Conservation (phyloP, 1,140 invertebrate genomes). For the Trichonephila inaurata region DNA sequence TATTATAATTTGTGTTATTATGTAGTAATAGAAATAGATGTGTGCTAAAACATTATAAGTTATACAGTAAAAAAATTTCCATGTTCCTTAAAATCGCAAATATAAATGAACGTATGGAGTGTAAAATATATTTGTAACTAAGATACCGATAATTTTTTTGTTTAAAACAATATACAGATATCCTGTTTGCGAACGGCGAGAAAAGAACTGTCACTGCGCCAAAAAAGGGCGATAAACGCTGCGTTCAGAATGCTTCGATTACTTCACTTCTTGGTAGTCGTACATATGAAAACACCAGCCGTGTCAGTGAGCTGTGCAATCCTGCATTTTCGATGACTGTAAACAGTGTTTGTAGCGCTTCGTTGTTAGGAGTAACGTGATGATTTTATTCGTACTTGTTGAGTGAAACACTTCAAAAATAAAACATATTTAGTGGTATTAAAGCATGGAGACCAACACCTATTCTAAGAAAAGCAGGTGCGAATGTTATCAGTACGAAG, state of each 20-base stretch:
- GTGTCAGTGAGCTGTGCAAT: conserved; percentile 68
- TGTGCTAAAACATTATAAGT: too few species aligned
- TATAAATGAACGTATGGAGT: too few species aligned
- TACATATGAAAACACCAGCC: conserved; percentile 23
- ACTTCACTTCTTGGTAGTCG: conserved; percentile 65
- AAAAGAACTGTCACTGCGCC: not conserved
- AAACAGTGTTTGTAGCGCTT: conserved; percentile 49
- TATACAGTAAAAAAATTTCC: too few species aligned
- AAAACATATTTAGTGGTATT: not conserved
- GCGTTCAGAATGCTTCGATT: not conserved
- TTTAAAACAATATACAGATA: too few species aligned
- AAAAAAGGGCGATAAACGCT: conserved; percentile 52
- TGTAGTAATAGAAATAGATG: too few species aligned
- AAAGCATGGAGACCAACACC: not conserved
- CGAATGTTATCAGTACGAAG: not conserved
- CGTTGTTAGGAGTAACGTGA: conserved; percentile 63
- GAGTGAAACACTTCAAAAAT: not conserved
- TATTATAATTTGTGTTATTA: too few species aligned
- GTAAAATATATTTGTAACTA: too few species aligned
- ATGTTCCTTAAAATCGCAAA: too few species aligned
- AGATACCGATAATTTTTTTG: too few species aligned
- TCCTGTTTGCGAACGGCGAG: too few species aligned
- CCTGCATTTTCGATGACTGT: conserved; percentile 37
- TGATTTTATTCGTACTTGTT: conserved; percentile 28
- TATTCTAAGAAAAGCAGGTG: not conserved